These are phyloP conservation scores for Vidua macroura DNA, from an alignment of 2,113 vertebrate species.

Conservation along the genomic window DNA sequence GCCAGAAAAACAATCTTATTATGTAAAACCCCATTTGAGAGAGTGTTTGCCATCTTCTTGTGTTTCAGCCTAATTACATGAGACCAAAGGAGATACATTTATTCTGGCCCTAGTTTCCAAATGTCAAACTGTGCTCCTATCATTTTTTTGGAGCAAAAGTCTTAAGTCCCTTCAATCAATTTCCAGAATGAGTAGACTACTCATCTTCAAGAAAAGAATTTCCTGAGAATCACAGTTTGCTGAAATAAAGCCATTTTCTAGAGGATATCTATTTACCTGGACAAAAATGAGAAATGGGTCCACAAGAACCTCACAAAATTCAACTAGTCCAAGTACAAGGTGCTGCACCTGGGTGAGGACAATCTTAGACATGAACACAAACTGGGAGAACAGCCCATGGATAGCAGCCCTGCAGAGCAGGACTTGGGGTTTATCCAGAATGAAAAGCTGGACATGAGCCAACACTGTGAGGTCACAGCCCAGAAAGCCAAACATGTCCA, in stretches of 20 bases:
- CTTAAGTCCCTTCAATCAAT: background rate
- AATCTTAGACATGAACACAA: background rate
- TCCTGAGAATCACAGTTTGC: background rate
- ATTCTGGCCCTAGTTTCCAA: background rate
- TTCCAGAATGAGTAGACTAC: background rate
- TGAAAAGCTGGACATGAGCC: background rate
- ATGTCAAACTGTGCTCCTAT: background rate
- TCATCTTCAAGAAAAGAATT: background rate
- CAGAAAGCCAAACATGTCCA: rapidly evolving
- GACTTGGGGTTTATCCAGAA: background rate
- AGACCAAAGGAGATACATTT: background rate
- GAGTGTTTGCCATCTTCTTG: background rate
- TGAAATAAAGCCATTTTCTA: background rate
- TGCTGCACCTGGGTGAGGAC: background rate
- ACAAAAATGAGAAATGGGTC: background rate
- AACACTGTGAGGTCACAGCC: background rate
- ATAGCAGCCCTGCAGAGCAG: background rate
- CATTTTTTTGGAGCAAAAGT: background rate
- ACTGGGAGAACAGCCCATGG: background rate
- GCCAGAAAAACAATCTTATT: background rate
- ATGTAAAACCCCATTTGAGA: background rate
- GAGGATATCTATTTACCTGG: background rate
- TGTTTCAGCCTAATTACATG: background rate
- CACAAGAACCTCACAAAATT: background rate
- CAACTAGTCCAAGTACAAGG: background rate